A percentile compares a stretch with the other conserved stretches of the same genome.
Evolutionary conservation across 2,888 invertebrate species (phyloP).

Genomic region (Heliconius hortense): DNA sequence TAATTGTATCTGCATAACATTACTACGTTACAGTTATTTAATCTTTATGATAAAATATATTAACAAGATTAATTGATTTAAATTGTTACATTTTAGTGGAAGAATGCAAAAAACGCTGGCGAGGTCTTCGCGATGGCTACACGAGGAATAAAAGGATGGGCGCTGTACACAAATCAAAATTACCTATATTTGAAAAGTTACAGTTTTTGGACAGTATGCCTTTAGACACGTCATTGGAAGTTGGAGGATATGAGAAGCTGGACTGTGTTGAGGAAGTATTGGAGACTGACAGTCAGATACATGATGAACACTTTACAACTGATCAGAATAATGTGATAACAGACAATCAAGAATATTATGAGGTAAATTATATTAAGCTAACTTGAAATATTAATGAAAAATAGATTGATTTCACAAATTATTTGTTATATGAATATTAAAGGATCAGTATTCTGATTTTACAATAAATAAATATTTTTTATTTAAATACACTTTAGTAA

Average conservation of each 20-base stretch:
- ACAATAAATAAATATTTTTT: neutral
- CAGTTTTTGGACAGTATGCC: conserved; percentile 60
- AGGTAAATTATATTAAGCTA: conserved; percentile 53
- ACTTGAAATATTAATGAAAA: neutral
- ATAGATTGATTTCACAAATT: neutral
- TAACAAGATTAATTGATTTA: neutral
- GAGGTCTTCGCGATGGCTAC: conserved; percentile 79
- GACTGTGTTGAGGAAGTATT: conserved; percentile 17
- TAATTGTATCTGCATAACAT: neutral
- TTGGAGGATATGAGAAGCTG: conserved; percentile 6
- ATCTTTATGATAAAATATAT: conserved; percentile 2
- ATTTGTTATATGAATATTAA: neutral
- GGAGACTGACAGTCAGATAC: conserved; percentile 42
- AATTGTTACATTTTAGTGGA: conserved; percentile 65
- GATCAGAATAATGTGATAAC: conserved; percentile 70
- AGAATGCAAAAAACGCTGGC: conserved; percentile 82
- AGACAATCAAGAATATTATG: conserved; percentile 76
- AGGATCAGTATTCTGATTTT: neutral
- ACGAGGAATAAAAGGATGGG: conserved; percentile 74
- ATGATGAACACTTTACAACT: conserved; percentile 43
- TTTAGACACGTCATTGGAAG: conserved; percentile 45
- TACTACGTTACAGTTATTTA: neutral
- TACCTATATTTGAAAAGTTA: conserved; percentile 65
- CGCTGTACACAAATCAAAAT: conserved; percentile 63
- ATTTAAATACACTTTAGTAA: neutral